Evolutionary conservation across 2,888 invertebrate species (phyloP), one percentile per base, ranked within the genome.

Genomic region (Tholera decimalis): DNA sequence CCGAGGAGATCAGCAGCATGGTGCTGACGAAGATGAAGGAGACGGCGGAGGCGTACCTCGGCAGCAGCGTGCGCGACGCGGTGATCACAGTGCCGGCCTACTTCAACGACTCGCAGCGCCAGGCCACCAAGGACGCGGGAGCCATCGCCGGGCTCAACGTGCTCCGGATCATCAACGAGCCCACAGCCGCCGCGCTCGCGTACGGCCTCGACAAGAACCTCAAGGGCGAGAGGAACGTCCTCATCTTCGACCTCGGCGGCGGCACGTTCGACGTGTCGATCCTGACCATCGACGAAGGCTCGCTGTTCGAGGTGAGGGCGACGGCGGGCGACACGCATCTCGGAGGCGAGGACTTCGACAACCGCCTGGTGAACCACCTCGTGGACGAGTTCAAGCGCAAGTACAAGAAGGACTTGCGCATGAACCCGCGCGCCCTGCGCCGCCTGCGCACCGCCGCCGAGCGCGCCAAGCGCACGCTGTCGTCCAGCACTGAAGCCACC

Each of bases 121-220:
- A 97, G 89, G 97, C 98, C 46, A 98, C 98, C 35, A 98, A 98
- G 90, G 98, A 98, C 92, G 98, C 98, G 43, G 98, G 98, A 1
- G 96, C n/a, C 35, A 35, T 35, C 35, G 35, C 35, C 35, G 35
- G 35, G 35, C 35, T 35, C 15, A 35, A 35, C 15, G 35, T 35
- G 35, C 15, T 35, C 13, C 13, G 35, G 1, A 35, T 35, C 15
- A 35, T 35, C 35, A 35, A 44, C 49, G 35, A 28, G 4, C 51
- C 35, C 26, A 35, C 39, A 18, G 18, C 39, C 9, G 18, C 18
- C 18, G 35, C 35, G 15, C 35, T 35, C 35, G 35, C 35, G 15
- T 35, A 35, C 15, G 35, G 35, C 15, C 15, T 35, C 15, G 35
- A 35, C 15, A 35, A 35, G 15, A 47, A 47, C 46, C 22, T 22